Evolutionary conservation across 2,888 invertebrate genomes (phyloP).

Genomic region (Heteromyza rotundicornis): DNA sequence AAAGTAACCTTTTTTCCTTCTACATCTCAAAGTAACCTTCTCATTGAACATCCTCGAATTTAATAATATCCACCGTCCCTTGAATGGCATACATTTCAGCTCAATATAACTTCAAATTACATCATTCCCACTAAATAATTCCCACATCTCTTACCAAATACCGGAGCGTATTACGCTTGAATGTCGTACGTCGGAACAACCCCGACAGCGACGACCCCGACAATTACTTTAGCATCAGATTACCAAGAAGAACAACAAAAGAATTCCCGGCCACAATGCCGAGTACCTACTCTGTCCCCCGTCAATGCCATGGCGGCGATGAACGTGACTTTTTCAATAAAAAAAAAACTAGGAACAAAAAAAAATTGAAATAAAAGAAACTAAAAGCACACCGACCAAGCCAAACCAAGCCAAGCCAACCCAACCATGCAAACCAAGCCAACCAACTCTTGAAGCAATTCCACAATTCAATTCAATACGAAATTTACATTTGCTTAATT

Average conservation of each 20-base stretch:
- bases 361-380: neutral
- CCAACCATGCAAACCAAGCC: too few species aligned
- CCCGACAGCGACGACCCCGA: constrained; percentile 4
- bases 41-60: too few species aligned
- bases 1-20: too few species aligned
- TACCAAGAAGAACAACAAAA: constrained; percentile 4
- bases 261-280: neutral
- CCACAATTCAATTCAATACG: neutral
- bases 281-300: neutral
- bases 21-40: too few species aligned
- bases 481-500: constrained; percentile 22
- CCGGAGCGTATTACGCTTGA: neutral
- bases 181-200: neutral
- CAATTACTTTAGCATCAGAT: constrained; percentile 11
- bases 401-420: neutral
- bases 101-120: constrained; percentile 9
- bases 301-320: neutral
- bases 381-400: neutral
- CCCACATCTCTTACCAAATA: neutral
- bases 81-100: constrained; percentile 14
- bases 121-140: neutral
- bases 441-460: too few species aligned
- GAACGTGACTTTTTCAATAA: constrained; percentile 21
- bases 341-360: neutral
- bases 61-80: too few species aligned